phyloP scores from a whole-genome alignment of 1,140 invertebrate species.

The Bombus impatiens region DNA sequence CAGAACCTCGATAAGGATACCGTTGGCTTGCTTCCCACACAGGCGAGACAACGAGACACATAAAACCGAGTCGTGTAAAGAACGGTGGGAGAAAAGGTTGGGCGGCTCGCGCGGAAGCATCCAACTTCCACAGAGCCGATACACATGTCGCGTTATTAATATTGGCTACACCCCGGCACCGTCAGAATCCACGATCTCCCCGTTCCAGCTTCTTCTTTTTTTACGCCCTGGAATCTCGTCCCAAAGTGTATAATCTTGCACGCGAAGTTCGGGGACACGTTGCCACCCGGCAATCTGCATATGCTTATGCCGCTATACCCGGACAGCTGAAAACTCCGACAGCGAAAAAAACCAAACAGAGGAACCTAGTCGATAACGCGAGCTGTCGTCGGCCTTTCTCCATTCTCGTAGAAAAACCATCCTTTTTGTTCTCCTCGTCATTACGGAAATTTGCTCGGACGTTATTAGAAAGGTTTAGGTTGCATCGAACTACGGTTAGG shows the following conservation, averaged over 20 bases:
- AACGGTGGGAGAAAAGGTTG: conserved; percentile 45
- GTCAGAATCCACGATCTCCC: conserved; percentile 32
- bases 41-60: conserved; percentile 14
- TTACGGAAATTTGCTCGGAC: background rate
- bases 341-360: conserved; percentile 15
- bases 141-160: conserved; percentile 76
- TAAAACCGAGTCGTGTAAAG: conserved; percentile 54
- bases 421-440: background rate
- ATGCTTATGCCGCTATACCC: conserved; percentile 59
- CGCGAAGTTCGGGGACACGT: conserved; percentile 73
- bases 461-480: background rate
- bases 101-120: conserved; percentile 56
- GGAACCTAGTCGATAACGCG: conserved; percentile 30
- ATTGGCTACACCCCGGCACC: conserved; percentile 60
- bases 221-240: conserved; percentile 68
- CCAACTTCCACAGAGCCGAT: conserved; percentile 58
- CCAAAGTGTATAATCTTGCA: conserved; percentile 73
- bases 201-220: conserved; percentile 33
- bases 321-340: conserved; percentile 40
- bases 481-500: too few species aligned
- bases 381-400: conserved; percentile 52
- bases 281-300: conserved; percentile 74
- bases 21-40: conserved; percentile 35
- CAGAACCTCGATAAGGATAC: conserved; percentile 43
- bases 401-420: conserved; percentile 12